A percentile compares a stretch with the other conserved stretches of the same genome.
Conservation (phyloP, 2,888 invertebrate genomes). For the Drosophila eohydei region DNA sequence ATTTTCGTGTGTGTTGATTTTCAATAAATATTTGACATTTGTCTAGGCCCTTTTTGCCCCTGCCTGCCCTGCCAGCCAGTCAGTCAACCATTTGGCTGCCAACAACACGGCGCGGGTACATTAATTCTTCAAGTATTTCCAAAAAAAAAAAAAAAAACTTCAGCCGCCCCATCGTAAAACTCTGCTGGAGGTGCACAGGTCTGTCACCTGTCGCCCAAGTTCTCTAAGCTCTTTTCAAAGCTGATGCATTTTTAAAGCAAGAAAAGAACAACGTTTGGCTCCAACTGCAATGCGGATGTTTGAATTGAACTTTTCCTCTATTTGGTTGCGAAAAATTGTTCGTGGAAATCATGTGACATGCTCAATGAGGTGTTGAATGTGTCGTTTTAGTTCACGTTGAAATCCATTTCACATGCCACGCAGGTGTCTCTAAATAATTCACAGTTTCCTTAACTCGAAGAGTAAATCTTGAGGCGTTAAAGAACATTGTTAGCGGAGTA, state of each 20-base stretch:
- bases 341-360: conserved; percentile 46
- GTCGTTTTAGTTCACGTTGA: conserved; percentile 33
- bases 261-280: background rate
- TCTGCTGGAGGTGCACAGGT: conserved; percentile 4
- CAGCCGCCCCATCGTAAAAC: conserved; percentile 22
- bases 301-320: conserved; percentile 54
- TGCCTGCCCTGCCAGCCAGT: conserved; percentile 25
- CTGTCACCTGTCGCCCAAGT: conserved; percentile 44
- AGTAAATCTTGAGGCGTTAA: conserved; percentile 6
- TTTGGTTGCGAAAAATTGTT: conserved; percentile 65
- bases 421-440: conserved; percentile 31
- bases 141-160: background rate
- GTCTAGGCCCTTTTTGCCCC: conserved; percentile 73
- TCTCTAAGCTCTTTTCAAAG: conserved; percentile 30
- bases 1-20: conserved; percentile 70
- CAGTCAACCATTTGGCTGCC: conserved; percentile 64
- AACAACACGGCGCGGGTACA: conserved; percentile 74
- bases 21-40: conserved; percentile 82
- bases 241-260: conserved; percentile 41
- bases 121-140: conserved; percentile 74
- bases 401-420: conserved; percentile 17
- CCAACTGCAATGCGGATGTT: conserved; percentile 65
- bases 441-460: conserved; percentile 18
- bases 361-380: conserved; percentile 54
- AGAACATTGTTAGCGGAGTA: background rate